Evolutionary conservation across 2,888 invertebrate genomes (phyloP), one percentile per base, ranked within the genome.

Genomic region (Apomyelois bistriatella): DNA sequence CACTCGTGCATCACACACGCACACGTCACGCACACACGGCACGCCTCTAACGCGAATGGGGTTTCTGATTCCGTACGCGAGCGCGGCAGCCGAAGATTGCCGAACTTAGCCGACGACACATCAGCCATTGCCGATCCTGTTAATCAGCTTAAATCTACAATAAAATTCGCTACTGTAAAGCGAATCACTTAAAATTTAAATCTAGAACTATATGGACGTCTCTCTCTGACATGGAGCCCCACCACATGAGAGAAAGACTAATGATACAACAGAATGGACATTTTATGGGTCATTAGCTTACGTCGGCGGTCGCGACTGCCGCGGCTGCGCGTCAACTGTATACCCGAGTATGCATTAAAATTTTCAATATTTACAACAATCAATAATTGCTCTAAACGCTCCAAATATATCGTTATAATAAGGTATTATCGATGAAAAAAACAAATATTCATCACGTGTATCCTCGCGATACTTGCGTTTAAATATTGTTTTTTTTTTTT

Each of bases 21-120:
- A 60, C 36, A n/a, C n/a, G n/a, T n/a, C n/a, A n/a, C n/a, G n/a
- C n/a, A 59, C 49, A 61, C 13, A 67, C 58, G 65, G 66, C 65
- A 67, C 70, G 60, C 71, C 70, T 72, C 70, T 74, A 72, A 68
- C 70, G 67, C 72, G 68, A 77, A 75, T 83, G 85, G 85, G 85
- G 85, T 83, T 83, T 78, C 72, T 75, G 57, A 62, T 70, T 64
- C 60, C 65, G 66, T 9, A 13, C 40, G 40, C 66, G 57, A 55
- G 54, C 53, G 55, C 17, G 13, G 40, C 30, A 13, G 41, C 37
- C 41, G 16, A 38, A 6, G 10, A 15, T 13, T 13, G 13, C 37
- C 37, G 47, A 35, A 32, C 35, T 13, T 16, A 47, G 35, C 47
- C 32, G 37, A 38, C 5, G 37, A 15, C 37, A 5, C 37, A 38